A percentile compares a stretch with the other conserved stretches of the same genome.
phyloP scores from a whole-genome alignment of 2,888 invertebrate species.

The Strigamia crassipes region DNA sequence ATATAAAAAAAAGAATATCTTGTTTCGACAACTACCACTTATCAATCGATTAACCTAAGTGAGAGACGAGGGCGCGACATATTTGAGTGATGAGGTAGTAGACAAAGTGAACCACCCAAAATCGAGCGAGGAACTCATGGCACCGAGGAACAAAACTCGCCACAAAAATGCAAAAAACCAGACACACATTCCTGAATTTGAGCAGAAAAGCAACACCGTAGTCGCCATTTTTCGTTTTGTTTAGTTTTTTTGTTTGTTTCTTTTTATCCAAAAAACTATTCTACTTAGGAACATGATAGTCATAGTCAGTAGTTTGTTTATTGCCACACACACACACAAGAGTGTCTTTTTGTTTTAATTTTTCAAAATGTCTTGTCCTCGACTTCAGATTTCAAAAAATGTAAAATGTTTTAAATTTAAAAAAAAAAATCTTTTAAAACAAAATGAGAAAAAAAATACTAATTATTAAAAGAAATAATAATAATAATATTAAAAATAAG shows the following conservation, averaged over 20 bases:
- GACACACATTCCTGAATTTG: slow-evolving; percentile 42
- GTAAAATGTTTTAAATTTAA: not conserved
- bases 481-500: not conserved
- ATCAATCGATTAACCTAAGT: slow-evolving; percentile 42
- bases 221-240: not conserved
- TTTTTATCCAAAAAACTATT: slow-evolving; percentile 29
- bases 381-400: slow-evolving; percentile 36
- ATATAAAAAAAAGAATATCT: slow-evolving; percentile 42
- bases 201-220: slow-evolving; percentile 42
- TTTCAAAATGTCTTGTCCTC: slow-evolving; percentile 43
- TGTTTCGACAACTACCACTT: slow-evolving; percentile 40
- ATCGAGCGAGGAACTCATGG: slow-evolving; percentile 42
- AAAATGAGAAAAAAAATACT: slow-evolving; percentile 2
- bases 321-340: slow-evolving; percentile 43
- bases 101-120: slow-evolving; percentile 39
- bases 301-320: slow-evolving; percentile 42
- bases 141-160: slow-evolving; percentile 42
- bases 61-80: slow-evolving; percentile 40
- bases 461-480: slow-evolving; percentile 11
- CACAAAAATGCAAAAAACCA: slow-evolving; percentile 41
- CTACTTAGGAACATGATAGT: slow-evolving; percentile 43
- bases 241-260: slow-evolving; percentile 1
- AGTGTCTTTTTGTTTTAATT: slow-evolving; percentile 23
- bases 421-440: slow-evolving; percentile 8
- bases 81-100: slow-evolving; percentile 40